phyloP scores from a whole-genome alignment of 1,140 invertebrate genomes.

The Cydia strobilella region DNA sequence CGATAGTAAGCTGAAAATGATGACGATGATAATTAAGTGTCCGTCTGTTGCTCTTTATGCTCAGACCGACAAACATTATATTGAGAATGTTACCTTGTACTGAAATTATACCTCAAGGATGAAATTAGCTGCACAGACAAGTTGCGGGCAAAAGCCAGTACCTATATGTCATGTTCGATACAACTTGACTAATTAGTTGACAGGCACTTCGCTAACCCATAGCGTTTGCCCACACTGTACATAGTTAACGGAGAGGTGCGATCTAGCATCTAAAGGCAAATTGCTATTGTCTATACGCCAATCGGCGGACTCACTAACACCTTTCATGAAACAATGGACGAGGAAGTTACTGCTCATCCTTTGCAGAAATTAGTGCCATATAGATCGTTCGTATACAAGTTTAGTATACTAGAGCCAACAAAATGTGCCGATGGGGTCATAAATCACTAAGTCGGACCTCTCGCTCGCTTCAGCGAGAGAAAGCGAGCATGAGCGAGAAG shows the following conservation, averaged over 20 bases:
- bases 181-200: slow-evolving; percentile 8
- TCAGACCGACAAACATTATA: too few species aligned
- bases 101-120: background rate
- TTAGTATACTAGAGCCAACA: too few species aligned
- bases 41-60: background rate
- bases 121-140: background rate
- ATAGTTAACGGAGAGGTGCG: slow-evolving; percentile 42
- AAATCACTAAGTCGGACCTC: too few species aligned
- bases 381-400: background rate
- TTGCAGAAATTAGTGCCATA: slow-evolving; percentile 23
- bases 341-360: slow-evolving; percentile 47
- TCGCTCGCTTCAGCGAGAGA: too few species aligned
- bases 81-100: too few species aligned
- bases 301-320: slow-evolving; percentile 41
- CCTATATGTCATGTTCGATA: background rate
- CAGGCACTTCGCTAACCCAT: background rate
- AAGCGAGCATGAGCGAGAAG: too few species aligned
- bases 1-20: background rate
- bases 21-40: background rate
- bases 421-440: too few species aligned
- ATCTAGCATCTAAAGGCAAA: slow-evolving; percentile 53
- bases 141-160: background rate
- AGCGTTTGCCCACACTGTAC: slow-evolving; percentile 35
- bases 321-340: slow-evolving; percentile 51
- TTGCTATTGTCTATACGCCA: slow-evolving; percentile 58